Base-by-base conservation (phyloP, 2,113 vertebrate genomes). In the Aldabrachelys gigantea region DNA sequence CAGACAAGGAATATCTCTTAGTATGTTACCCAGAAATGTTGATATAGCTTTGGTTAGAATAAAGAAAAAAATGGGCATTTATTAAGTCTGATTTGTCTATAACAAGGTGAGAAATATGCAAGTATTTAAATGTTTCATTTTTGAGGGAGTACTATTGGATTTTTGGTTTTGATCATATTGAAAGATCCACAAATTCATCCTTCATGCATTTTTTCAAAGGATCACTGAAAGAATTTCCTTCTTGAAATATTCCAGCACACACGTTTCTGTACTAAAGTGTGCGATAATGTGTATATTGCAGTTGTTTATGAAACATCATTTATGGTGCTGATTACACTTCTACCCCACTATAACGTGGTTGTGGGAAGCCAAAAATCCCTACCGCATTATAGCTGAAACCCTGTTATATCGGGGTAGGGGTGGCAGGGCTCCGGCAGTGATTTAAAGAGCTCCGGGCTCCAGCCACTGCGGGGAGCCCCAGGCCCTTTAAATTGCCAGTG, bases 41-140 rank as follows among this genome's bases (percentile, higher is more conserved):
- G 84, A 6, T 27, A 38, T 35, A 56, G 49, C 21, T 50, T 65
- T 3, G 81, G 81, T 41, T 44, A 82, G 16, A 76, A 17, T 10
- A 65, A 12, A 54, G 21, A 9, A 1, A 59, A 82, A 65, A 24
- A 22, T 24, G 11, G n/a, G 3, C 31, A 29, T 29, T 29, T 44
- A 44, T 76, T 76, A 76, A 76, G 6, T 76, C 72, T 44, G 72
- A 76, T 76, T 76, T 44, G 24, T 44, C 72, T 44, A 4, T 44
- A 25, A 44, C 24, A 76, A 76, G 65, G 3, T n/a, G 65, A 69
- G 35, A n/a, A n/a, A 69, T 69, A 69, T 69, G 35, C 65, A 25
- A 52, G 49, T 4, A 0, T 6, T 27, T 13, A 11, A 50, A 19
- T 1, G 0, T 19, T 79, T n/a, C 1, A 3, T 17, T 69, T 8